These are phyloP conservation scores for Drosophila triauraria DNA, from an alignment of 1,140 invertebrate genomes.

Conservation along the genomic window DNA sequence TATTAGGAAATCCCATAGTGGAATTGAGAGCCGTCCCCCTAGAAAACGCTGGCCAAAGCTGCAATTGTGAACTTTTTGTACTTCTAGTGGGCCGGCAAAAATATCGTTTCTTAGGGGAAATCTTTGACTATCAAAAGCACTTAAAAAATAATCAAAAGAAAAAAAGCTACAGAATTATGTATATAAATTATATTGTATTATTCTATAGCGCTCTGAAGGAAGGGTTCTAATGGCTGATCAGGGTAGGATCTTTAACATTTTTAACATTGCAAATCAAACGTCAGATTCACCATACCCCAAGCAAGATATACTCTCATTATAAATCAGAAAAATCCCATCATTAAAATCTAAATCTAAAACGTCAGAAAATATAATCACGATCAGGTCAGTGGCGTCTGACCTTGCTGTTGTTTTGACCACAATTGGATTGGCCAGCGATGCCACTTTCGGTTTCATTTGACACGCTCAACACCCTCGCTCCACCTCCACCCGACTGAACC, in stretches of 20 bases:
- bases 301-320: slow-evolving; percentile 5
- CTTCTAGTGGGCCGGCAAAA: no score
- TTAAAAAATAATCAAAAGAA: no score
- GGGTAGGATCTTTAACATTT: neutral
- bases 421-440: slow-evolving; percentile 47
- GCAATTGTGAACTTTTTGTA: no score
- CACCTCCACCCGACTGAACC: slow-evolving; percentile 2
- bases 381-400: slow-evolving; percentile 73
- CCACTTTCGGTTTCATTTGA: slow-evolving; percentile 62
- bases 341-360: slow-evolving; percentile 41
- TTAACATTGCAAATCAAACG: no score
- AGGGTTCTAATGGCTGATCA: neutral
- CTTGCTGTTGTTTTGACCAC: slow-evolving; percentile 68
- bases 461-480: slow-evolving; percentile 39
- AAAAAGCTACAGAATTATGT: no score
- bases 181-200: neutral
- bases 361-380: slow-evolving; percentile 43
- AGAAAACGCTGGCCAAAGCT: no score
- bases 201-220: neutral
- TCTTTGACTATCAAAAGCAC: no score
- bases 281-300: neutral
- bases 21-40: no score
- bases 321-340: slow-evolving; percentile 36
- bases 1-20: no score
- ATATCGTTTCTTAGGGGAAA: no score